Base-by-base conservation (phyloP, 2,113 vertebrate species). In the Pycnonotus jocosus region DNA sequence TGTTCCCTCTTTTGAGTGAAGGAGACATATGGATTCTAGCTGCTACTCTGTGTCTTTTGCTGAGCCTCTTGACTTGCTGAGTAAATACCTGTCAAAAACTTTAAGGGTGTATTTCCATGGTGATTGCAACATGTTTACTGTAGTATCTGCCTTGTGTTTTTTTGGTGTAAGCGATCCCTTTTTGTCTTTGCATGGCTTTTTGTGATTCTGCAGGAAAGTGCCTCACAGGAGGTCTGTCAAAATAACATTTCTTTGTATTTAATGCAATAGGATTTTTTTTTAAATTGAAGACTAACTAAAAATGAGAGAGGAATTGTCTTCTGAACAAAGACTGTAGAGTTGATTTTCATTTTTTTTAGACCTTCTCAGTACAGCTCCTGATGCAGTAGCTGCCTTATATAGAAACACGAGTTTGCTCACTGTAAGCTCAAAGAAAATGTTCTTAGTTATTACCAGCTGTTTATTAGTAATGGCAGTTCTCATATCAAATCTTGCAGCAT, bases 161-260 rank as follows among this genome's bases (percentile, higher is more conserved):
- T 95, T 82, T 61, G 81, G 57, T 77, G 62, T 61, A 86, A 96
- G 44, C 61, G 16, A 15, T 86, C 15, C 24, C 81, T 85, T 96
- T 84, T 81, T 92, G 40, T 94, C 82, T 93, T 92, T 96, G 24
- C 14, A 1, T 44, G 50, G 61, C 73, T 96, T 53, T 81, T 92
- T 79, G 78, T 77, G 88, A 51, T 82, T 57, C 56, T 86, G 44
- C 73, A 93, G 62, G 57, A 92, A 93, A 44, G 71, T 94, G 94
- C 77, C 79, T 97, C 92, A 91, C 69, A 76, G 92, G 93, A 95
- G 94, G 87, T 87, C 86, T 96, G 92, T 96, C 86, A 95, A 97
- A 97, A 97, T 93, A 97, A 87, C 66, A 78, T 91, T 94, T 80
- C 57, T 91, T 65, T 96, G 64, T 95, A 86, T 96, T 96, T 79